A percentile compares a stretch with the other conserved stretches of the same genome.
phyloP scores from a whole-genome alignment of 1,140 invertebrate species.

The Dermatophagoides farinae region DNA sequence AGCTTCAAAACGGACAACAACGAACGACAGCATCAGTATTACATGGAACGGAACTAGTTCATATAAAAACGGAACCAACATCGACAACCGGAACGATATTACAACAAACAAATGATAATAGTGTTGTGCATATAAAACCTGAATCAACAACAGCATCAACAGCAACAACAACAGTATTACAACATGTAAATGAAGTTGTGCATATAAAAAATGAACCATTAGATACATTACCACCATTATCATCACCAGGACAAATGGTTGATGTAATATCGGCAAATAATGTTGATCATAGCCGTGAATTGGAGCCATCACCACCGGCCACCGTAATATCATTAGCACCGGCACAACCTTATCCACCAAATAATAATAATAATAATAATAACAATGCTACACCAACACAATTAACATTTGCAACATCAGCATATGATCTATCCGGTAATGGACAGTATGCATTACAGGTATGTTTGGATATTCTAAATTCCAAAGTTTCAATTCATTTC shows the following conservation, averaged over 20 bases:
- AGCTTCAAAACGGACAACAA: neutral
- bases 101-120: neutral
- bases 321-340: constrained; percentile 15
- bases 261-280: neutral
- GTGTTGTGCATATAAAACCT: constrained; percentile 1
- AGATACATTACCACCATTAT: constrained; percentile 13
- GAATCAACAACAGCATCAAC: neutral
- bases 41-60: neutral
- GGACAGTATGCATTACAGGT: constrained; percentile 16
- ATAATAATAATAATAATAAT: neutral
- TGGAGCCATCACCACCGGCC: constrained; percentile 14
- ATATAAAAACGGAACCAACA: neutral
- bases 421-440: constrained; percentile 11
- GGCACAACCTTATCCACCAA: constrained; percentile 13
- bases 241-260: constrained; percentile 11
- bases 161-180: constrained; percentile 7
- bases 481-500: neutral
- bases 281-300: constrained; percentile 5
- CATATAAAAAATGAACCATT: constrained; percentile 15
- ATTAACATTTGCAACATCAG: constrained; percentile 15
- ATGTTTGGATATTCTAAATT: neutral
- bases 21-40: neutral
- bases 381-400: constrained; percentile 2
- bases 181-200: constrained; percentile 1
- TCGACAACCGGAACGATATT: neutral